These are phyloP conservation scores for Drosophila sulfurigaster DNA, from an alignment of 1,140 invertebrate species.

Conservation along the genomic window DNA sequence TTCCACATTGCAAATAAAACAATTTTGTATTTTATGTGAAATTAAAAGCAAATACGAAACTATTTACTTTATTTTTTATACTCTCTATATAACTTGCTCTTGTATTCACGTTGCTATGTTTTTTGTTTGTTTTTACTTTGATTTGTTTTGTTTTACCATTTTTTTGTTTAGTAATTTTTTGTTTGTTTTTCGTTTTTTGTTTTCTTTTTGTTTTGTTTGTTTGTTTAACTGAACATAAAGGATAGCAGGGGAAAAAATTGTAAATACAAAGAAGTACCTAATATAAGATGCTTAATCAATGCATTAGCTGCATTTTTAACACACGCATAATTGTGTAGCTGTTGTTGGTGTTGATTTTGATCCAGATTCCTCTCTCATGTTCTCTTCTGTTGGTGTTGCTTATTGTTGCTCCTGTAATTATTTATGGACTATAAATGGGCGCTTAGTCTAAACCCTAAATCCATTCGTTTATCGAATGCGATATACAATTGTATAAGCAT, in stretches of 20 bases:
- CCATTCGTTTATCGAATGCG: slow-evolving; percentile 49
- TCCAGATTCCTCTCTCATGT: slow-evolving; percentile 24
- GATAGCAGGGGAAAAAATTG: slow-evolving; percentile 69
- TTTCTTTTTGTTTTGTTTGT: slow-evolving; percentile 32
- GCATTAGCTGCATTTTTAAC: slow-evolving; percentile 31
- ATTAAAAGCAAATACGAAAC: slow-evolving; percentile 81
- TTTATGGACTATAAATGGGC: slow-evolving; percentile 47
- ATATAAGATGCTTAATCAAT: slow-evolving; percentile 55
- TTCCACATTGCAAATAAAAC: slow-evolving; percentile 23
- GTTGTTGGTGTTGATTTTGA: slow-evolving; percentile 1
- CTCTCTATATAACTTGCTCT: slow-evolving; percentile 78
- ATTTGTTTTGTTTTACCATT: slow-evolving; percentile 67
- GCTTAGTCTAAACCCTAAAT: slow-evolving; percentile 59
- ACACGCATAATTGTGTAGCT: slow-evolving; percentile 41
- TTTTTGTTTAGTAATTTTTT: slow-evolving; percentile 79
- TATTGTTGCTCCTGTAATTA: slow-evolving; percentile 33
- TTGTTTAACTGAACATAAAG: slow-evolving; percentile 71
- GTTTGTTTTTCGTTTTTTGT: slow-evolving; percentile 44
- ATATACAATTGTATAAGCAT: slow-evolving; percentile 30
- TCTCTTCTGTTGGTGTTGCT: slow-evolving; percentile 22
- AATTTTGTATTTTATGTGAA: slow-evolving; percentile 54
- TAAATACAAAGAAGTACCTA: slow-evolving; percentile 74
- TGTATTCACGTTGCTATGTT: slow-evolving; percentile 68
- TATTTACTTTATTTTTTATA: slow-evolving; percentile 84
- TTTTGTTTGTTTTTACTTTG: slow-evolving; percentile 53